A percentile compares a stretch with the other conserved stretches of the same genome.
These are phyloP conservation scores for Aegotheles bennettii DNA, from an alignment of 2,113 vertebrate genomes.

Conservation along the genomic window DNA sequence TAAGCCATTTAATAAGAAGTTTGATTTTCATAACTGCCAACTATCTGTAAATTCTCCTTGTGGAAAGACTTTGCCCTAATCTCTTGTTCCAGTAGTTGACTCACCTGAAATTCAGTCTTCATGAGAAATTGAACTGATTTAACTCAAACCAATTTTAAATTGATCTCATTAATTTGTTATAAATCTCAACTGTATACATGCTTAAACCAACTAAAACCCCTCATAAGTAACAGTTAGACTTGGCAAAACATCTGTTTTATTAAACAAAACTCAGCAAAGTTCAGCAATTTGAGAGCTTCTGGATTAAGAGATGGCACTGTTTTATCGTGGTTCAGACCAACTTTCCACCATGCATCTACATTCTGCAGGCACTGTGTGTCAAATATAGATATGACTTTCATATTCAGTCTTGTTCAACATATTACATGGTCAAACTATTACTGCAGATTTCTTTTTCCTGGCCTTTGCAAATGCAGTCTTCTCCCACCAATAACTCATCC, in stretches of 20 bases:
- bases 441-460: not conserved
- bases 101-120: not conserved
- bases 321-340: not conserved
- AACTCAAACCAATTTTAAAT: not conserved
- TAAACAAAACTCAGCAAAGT: not conserved
- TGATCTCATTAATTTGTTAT: not conserved
- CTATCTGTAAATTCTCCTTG: not conserved
- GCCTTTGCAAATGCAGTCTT: not conserved
- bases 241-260: not conserved
- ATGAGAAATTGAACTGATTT: not conserved
- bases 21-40: not conserved
- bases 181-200: not conserved
- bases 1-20: not conserved
- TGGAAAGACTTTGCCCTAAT: not conserved
- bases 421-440: not conserved
- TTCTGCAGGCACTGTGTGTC: not conserved
- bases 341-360: not conserved
- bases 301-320: not conserved
- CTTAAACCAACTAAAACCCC: not conserved
- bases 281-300: not conserved
- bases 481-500: not conserved
- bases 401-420: not conserved
- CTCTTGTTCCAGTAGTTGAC: not conserved
- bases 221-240: not conserved
- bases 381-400: not conserved